These are phyloP conservation scores for Folsomia manolachei DNA, from an alignment of 2,888 invertebrate genomes.

Conservation along the genomic window DNA sequence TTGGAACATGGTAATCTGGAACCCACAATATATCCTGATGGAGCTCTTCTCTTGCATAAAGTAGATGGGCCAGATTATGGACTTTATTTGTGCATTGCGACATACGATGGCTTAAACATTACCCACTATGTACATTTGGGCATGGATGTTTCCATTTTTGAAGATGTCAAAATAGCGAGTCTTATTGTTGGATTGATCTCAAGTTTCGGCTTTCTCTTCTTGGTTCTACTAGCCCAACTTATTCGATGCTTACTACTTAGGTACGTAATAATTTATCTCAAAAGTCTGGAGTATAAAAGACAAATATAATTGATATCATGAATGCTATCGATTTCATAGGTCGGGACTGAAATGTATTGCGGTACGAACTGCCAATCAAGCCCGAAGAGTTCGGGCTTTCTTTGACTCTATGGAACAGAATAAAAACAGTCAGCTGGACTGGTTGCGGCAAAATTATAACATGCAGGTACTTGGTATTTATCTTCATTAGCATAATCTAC, in stretches of 20 bases:
- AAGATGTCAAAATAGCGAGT: conserved; percentile 78
- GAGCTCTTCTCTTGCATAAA: conserved; percentile 73
- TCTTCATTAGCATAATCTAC: too few species aligned
- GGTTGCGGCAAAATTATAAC: conserved; percentile 85
- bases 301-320: conserved; percentile 1
- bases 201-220: conserved; percentile 72
- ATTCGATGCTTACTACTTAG: conserved; percentile 67
- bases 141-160: conserved; percentile 81
- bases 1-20: neutral
- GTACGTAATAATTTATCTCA: conserved; percentile 56
- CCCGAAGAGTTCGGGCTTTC: conserved; percentile 80
- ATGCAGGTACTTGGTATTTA: conserved; percentile 80
- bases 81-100: conserved; percentile 78
- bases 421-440: conserved; percentile 82
- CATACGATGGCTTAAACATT: conserved; percentile 72
- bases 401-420: conserved; percentile 86
- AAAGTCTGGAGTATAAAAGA: neutral
- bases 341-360: conserved; percentile 44
- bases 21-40: conserved; percentile 66
- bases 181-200: conserved; percentile 76
- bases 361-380: conserved; percentile 55
- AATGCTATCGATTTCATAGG: conserved; percentile 26
- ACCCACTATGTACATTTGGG: conserved; percentile 73
- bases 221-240: conserved; percentile 77
- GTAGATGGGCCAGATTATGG: conserved; percentile 68